phyloP scores from a whole-genome alignment of 37 sponge, comb jelly and placozoan species.

The Crambe crambe region DNA sequence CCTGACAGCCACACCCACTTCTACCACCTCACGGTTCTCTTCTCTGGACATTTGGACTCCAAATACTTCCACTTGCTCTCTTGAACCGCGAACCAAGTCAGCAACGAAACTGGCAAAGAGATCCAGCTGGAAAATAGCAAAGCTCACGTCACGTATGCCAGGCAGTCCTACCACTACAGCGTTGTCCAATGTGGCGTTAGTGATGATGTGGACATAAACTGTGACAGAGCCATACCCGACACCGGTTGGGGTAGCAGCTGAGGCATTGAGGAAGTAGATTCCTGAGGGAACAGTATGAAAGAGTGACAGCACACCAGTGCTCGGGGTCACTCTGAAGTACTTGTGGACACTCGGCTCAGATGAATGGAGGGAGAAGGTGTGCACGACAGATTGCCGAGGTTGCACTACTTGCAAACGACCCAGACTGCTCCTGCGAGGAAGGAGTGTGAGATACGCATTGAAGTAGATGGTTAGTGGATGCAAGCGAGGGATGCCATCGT shows the following conservation, averaged over 20 bases:
- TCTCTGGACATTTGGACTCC: not conserved
- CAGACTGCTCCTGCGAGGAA: not conserved
- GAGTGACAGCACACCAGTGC: conserved; percentile 16
- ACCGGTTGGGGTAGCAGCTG: not conserved
- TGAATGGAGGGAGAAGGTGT: conserved; percentile 27
- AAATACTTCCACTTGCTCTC: conserved; percentile 17
- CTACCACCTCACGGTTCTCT: not conserved
- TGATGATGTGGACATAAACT: conserved; percentile 17
- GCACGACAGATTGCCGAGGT: not conserved
- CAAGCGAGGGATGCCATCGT: conserved; percentile 7
- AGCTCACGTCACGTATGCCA: not conserved
- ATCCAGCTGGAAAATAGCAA: conserved; percentile 12
- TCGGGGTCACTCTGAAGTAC: conserved; percentile 2
- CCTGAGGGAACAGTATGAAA: not conserved
- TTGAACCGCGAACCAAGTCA: not conserved
- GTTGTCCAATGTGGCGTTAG: conserved; percentile 38
- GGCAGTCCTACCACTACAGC: conserved; percentile 7
- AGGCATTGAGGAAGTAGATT: conserved; percentile 12
- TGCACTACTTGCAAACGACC: not conserved
- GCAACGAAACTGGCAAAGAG: conserved; percentile 15
- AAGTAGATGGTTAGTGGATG: conserved; percentile 26
- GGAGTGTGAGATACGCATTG: conserved; percentile 1
- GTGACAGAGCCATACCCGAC: conserved; percentile 8
- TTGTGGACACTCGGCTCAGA: conserved; percentile 2
- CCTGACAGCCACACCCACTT: conserved; percentile 15